These are phyloP conservation scores for Tipula lateralis DNA, from an alignment of 2,888 invertebrate species.

Conservation along the genomic window DNA sequence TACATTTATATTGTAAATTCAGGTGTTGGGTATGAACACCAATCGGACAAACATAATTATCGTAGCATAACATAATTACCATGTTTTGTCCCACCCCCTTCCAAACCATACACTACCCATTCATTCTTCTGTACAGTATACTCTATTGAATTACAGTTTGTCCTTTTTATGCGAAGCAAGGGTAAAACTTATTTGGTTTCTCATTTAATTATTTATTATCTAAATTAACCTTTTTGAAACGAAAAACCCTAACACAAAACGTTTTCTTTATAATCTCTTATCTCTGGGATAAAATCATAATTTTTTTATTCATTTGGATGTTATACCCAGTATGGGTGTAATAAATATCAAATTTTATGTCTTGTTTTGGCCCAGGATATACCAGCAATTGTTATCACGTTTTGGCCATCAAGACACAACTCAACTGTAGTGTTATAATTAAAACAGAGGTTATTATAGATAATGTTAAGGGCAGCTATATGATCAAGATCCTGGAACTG, in stretches of 20 bases:
- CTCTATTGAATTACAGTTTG: neutral
- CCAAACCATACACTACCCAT: neutral
- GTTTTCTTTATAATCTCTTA: neutral
- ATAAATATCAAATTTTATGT: neutral
- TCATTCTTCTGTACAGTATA: neutral
- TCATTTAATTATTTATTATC: neutral
- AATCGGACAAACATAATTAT: neutral
- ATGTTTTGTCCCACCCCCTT: neutral
- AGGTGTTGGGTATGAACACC: neutral
- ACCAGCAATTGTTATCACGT: neutral
- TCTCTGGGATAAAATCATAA: neutral
- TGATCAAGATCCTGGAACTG: no score
- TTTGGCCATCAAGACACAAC: no score
- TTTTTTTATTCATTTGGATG: neutral
- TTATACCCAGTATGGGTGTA: neutral
- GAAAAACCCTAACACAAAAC: neutral
- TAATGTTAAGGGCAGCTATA: no score
- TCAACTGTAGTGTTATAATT: no score
- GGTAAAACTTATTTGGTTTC: neutral
- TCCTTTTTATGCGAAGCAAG: neutral
- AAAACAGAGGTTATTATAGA: no score
- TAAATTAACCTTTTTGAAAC: neutral
- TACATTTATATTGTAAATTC: neutral
- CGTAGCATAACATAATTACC: neutral
- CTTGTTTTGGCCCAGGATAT: neutral